Conservation (phyloP, 2,888 invertebrate genomes). For the Heliconius ismenius region DNA sequence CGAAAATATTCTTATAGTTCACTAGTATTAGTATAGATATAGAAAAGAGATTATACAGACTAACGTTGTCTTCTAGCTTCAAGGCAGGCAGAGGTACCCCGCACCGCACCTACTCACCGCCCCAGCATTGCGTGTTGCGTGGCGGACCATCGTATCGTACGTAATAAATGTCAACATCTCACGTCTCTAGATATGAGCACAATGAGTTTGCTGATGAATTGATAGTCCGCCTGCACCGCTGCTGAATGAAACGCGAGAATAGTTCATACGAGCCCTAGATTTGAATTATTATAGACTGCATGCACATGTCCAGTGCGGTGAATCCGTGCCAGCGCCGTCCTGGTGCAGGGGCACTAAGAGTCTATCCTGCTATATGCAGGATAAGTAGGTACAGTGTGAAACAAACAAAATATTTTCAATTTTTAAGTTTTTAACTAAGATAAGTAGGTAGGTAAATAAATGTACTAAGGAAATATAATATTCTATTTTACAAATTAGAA, state of each 20-base stretch:
- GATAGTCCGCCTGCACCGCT: conserved; percentile 10
- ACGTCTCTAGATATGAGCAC: neutral
- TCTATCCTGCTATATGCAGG: neutral
- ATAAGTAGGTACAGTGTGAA: neutral
- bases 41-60: too few species aligned
- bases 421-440: too few species aligned
- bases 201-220: conserved; percentile 20
- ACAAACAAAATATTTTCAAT: too few species aligned
- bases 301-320: neutral
- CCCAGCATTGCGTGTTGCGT: neutral
- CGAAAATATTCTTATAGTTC: too few species aligned
- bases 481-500: too few species aligned
- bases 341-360: neutral
- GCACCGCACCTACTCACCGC: too few species aligned
- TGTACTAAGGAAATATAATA: too few species aligned
- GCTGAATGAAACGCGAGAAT: conserved; percentile 28
- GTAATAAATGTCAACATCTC: neutral
- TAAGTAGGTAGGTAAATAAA: too few species aligned
- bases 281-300: conserved; percentile 23
- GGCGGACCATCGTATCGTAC: neutral
- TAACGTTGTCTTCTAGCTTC: too few species aligned
- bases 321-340: neutral
- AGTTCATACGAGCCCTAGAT: conserved; percentile 26
- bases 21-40: too few species aligned
- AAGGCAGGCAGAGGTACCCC: too few species aligned